Evolutionary conservation across 1,140 invertebrate genomes (phyloP).

Genomic region (Papilio machaon): DNA sequence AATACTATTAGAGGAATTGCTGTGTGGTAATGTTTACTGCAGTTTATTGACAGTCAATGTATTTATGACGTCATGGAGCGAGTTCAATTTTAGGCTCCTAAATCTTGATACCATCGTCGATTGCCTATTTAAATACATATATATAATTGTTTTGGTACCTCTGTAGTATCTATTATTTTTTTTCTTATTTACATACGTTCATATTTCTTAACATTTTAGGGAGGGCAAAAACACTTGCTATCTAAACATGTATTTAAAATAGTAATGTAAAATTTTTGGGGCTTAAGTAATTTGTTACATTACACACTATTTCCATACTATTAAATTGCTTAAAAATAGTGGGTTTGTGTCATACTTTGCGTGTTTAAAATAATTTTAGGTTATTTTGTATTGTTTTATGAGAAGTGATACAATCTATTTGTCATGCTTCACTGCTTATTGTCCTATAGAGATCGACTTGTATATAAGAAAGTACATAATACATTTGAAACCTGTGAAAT

Average conservation of each 20-base stretch:
- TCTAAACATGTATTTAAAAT: too few species aligned
- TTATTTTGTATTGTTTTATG: too few species aligned
- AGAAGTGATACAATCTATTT: too few species aligned
- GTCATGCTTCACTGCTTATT: too few species aligned
- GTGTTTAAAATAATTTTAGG: too few species aligned
- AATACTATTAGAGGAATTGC: constrained; percentile 36
- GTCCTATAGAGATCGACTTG: not conserved
- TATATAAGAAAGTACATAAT: not conserved
- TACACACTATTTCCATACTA: too few species aligned
- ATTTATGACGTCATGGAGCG: constrained; percentile 64
- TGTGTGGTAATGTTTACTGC: constrained; percentile 74
- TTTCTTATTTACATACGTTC: not conserved
- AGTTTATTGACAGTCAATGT: constrained; percentile 78
- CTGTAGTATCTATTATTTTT: not conserved
- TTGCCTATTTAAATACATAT: constrained; percentile 17
- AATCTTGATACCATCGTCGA: constrained; percentile 18
- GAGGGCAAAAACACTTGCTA: not conserved
- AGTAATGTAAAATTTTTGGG: too few species aligned
- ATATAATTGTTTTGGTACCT: not conserved
- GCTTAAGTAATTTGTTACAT: too few species aligned
- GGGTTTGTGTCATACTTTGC: too few species aligned
- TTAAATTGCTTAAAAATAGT: too few species aligned
- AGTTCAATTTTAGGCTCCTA: constrained; percentile 36
- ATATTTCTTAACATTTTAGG: not conserved
- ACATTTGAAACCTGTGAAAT: too few species aligned